These are phyloP conservation scores for Neosilurus mollespiculum DNA, from an alignment of 2,797 vertebrate genomes.

Conservation along the genomic window DNA sequence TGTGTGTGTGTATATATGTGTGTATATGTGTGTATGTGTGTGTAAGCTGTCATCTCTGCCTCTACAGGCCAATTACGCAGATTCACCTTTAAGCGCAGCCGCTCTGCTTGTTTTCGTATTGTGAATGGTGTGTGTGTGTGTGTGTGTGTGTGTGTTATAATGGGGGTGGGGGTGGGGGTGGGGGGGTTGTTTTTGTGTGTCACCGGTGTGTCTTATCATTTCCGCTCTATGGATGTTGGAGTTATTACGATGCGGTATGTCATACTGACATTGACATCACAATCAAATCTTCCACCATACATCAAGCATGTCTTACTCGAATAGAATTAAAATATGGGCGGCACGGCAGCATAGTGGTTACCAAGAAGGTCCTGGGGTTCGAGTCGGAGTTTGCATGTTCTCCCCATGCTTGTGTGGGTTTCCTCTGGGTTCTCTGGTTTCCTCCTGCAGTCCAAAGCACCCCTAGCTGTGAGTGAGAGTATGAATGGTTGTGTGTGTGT, in stretches of 20 bases:
- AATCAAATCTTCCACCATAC: background rate
- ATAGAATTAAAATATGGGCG: too few relatives aligned
- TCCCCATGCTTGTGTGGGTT: too few relatives aligned
- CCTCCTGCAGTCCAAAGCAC: too few relatives aligned
- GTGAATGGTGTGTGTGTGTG: background rate
- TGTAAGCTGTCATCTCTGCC: background rate
- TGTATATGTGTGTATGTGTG: background rate
- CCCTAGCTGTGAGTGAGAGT: too few relatives aligned
- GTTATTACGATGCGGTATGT: background rate
- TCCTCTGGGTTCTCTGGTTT: too few relatives aligned
- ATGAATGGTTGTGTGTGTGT: too few relatives aligned
- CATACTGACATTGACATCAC: background rate
- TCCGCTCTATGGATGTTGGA: background rate
- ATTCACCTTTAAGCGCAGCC: background rate
- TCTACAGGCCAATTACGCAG: slow-evolving; percentile 8
- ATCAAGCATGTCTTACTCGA: too few relatives aligned
- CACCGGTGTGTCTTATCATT: background rate
- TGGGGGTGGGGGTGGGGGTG: too few relatives aligned
- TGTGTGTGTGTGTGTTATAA: slow-evolving; percentile 23
- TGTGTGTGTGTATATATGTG: slow-evolving; percentile 1
- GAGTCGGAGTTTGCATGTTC: too few relatives aligned
- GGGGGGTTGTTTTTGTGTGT: background rate
- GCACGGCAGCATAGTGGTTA: too few relatives aligned
- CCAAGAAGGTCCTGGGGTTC: too few relatives aligned
- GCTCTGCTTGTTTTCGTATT: slow-evolving; percentile 5